Evolutionary conservation across 2,113 vertebrate species (phyloP).

Genomic region (mouse (Mus musculus)): GRCm39 chr7:62227001-62227500

Average conservation of each 20-base stretch:
- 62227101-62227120: too few species aligned
- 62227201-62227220: neutral
- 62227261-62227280: neutral
- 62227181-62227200: neutral
- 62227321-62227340: neutral
- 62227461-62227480: neutral
- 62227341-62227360: neutral
- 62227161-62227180: neutral
- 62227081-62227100: neutral
- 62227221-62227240: neutral
- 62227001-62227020: neutral
- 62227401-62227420: neutral
- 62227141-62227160: neutral
- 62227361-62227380: neutral
- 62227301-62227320: neutral
- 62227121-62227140: too few species aligned
- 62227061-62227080: neutral
- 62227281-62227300: neutral
- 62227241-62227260: neutral
- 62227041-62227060: neutral
- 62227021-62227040: neutral
- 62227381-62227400: neutral
- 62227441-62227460: neutral
- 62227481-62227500: neutral
- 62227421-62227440: neutral